Base-by-base conservation (phyloP, 2,113 vertebrate genomes). In the Eupsittula cactorum region DNA sequence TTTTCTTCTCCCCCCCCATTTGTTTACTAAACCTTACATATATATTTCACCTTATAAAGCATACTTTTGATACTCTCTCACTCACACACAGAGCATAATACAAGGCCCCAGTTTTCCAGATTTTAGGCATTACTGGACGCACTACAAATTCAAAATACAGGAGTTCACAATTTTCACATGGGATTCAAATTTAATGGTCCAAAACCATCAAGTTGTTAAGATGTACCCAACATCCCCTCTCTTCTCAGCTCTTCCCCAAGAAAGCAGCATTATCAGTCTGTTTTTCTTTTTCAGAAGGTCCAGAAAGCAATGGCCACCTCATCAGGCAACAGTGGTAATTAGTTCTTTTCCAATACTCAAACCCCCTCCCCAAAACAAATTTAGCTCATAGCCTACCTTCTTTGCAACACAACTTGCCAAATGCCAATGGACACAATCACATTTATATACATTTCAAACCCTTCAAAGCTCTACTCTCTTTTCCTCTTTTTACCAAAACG, bases 151-250 rank as follows among this genome's bases (percentile, higher is more conserved):
- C 21, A 67, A 79, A 68, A 83, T 8, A 33, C 46, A 44, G 8
- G 55, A 50, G 53, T 24, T 75, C 27, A 41, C 9, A 12, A 13
- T 35, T 86, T 76, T 73, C 21, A 69, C 35, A 42, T 6, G 11
- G 25, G 11, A 82, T 78, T 49, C 35, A 78, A 90, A 76, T n/a
- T 14, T 16, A 86, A 65, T 0, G 0, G 33, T 21, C 15, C 21
- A 46, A 85, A 35, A 74, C 50, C 69, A 81, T 23, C 10, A 57
- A 53, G 37, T n/a, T 5, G 1, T 23, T 70, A 23, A 82, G 20
- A 59, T 16, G 42, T 5, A 50, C 7, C 10, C 0, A 1, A 0
- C 49, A 41, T 27, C 15, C 42, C 63, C 11, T 41, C 31, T 50
- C 71, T 24, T 60, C 20, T 41, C 50, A 67, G 57, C 11, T 33